Evolutionary conservation across 2,888 invertebrate genomes (phyloP).

Genomic region (Miltochrista miniata): DNA sequence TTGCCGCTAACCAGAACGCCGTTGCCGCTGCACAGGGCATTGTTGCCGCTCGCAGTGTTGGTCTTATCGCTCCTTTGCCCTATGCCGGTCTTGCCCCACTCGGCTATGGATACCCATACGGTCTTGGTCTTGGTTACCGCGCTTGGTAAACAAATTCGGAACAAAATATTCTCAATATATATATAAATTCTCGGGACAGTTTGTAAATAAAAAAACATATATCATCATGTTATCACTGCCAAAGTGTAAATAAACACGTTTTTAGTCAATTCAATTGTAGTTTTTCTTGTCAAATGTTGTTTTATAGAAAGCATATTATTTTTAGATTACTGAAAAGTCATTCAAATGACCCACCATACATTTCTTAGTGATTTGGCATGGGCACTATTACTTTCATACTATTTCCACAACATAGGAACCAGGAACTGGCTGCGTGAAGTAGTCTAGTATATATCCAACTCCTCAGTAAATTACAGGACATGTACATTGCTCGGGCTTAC

Average conservation of each 20-base stretch:
- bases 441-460: no score
- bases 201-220: slow-evolving; percentile 64
- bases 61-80: slow-evolving; percentile 33
- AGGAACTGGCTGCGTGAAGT: no score
- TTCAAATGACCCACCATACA: no score
- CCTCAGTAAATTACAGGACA: no score
- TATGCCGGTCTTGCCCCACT: not conserved
- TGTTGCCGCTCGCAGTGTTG: slow-evolving; percentile 64
- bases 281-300: no score
- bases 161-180: slow-evolving; percentile 48
- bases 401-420: no score
- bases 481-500: no score
- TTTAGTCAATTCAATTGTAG: no score
- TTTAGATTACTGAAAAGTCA: no score
- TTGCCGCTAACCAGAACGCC: slow-evolving; percentile 66
- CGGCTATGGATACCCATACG: not conserved
- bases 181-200: slow-evolving; percentile 75
- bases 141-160: slow-evolving; percentile 64
- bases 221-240: slow-evolving; percentile 78
- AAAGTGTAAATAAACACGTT: slow-evolving; percentile 69
- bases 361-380: no score
- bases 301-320: no score
- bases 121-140: slow-evolving; percentile 37
- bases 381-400: no score
- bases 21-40: slow-evolving; percentile 76